phyloP scores from a whole-genome alignment of 2,888 invertebrate genomes.

The Rosalia funebris region DNA sequence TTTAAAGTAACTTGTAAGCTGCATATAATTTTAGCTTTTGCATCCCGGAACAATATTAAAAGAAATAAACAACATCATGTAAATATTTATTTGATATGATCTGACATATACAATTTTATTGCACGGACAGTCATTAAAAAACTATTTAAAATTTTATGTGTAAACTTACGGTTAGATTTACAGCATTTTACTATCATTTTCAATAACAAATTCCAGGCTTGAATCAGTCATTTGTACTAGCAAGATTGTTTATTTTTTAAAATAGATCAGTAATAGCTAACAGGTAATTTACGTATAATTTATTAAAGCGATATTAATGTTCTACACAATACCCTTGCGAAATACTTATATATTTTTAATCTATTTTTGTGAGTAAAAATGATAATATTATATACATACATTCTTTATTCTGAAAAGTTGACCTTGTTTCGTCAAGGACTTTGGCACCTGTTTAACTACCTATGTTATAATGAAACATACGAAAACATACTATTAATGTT shows the following conservation, averaged over 20 bases:
- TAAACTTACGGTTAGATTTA: not conserved
- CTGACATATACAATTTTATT: not conserved
- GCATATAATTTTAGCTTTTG: no score
- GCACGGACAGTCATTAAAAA: constrained; percentile 3
- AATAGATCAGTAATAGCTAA: no score
- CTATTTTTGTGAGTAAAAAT: not conserved
- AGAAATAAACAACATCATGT: not conserved
- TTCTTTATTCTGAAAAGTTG: not conserved
- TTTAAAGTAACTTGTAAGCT: no score
- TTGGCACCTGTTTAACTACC: not conserved
- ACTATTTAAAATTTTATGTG: constrained; percentile 13
- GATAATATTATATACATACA: not conserved
- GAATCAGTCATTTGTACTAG: no score
- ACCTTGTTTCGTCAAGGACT: not conserved
- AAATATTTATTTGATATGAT: constrained; percentile 10
- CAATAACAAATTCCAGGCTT: not conserved
- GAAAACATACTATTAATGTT: no score
- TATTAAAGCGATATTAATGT: no score
- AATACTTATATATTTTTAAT: no score
- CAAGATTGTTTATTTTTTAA: no score
- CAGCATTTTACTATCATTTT: not conserved
- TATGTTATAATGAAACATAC: not conserved
- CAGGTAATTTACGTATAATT: no score
- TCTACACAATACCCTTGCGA: no score
- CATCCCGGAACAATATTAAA: no score